Conservation (phyloP, 1,140 invertebrate genomes). For the Neomicropteryx cornuta region DNA sequence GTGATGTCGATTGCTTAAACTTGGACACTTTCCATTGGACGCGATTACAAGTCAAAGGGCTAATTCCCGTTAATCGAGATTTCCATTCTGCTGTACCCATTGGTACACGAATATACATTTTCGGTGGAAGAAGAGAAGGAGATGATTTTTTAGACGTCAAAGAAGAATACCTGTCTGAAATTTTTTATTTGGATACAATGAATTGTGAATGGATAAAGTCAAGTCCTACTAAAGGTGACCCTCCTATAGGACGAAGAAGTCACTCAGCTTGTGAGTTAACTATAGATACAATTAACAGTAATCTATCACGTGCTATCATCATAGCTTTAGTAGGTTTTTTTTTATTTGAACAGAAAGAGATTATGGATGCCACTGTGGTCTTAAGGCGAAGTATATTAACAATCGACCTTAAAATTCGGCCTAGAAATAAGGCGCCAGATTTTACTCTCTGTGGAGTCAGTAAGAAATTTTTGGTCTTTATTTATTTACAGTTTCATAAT, state of each 20-base stretch:
- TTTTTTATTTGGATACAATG: slow-evolving; percentile 65
- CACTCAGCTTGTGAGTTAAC: slow-evolving; percentile 80
- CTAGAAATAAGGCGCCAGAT: too few relatives aligned
- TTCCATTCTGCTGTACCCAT: slow-evolving; percentile 77
- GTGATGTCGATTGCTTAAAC: slow-evolving; percentile 66
- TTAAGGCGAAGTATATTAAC: too few relatives aligned
- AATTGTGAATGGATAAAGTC: slow-evolving; percentile 54
- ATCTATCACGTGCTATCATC: too few relatives aligned
- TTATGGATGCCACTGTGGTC: too few relatives aligned
- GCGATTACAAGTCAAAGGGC: slow-evolving; percentile 45
- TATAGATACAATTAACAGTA: too few relatives aligned
- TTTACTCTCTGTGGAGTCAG: too few relatives aligned
- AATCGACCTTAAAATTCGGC: too few relatives aligned
- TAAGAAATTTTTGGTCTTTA: too few relatives aligned
- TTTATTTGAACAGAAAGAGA: too few relatives aligned
- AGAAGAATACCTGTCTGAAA: slow-evolving; percentile 64
- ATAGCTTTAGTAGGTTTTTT: too few relatives aligned
- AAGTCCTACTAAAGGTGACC: slow-evolving; percentile 41
- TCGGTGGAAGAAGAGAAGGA: slow-evolving; percentile 69
- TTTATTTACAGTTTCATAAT: too few relatives aligned
- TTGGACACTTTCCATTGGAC: slow-evolving; percentile 63
- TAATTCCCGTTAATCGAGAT: slow-evolving; percentile 62
- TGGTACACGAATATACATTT: slow-evolving; percentile 69
- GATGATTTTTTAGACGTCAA: slow-evolving; percentile 51
- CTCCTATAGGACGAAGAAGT: slow-evolving; percentile 65